These are phyloP conservation scores for Neolamprologus cancellatus DNA, from an alignment of 2,113 vertebrate genomes.

Conservation along the genomic window DNA sequence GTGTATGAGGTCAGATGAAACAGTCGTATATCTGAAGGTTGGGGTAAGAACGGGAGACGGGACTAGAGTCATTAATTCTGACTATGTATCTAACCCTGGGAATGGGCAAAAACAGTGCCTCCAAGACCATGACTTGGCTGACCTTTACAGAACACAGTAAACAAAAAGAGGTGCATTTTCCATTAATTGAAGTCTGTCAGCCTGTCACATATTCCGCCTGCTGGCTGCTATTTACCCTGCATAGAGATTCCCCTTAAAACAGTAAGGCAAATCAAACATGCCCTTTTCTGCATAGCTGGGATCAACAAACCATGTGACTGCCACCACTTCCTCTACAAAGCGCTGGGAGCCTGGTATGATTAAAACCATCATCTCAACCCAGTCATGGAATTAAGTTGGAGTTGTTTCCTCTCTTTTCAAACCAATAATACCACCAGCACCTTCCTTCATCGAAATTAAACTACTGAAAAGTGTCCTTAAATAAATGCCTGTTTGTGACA, in stretches of 20 bases:
- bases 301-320: conserved; percentile 64
- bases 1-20: conserved; percentile 83
- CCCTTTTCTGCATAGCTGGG: conserved; percentile 63
- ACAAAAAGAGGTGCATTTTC: conserved; percentile 87
- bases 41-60: conserved; percentile 54
- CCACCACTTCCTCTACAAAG: conserved; percentile 62
- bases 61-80: conserved; percentile 88
- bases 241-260: conserved; percentile 77
- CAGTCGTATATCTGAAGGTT: conserved; percentile 87
- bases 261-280: conserved; percentile 74
- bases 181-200: conserved; percentile 85
- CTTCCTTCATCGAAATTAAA: not conserved
- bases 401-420: conserved; percentile 7
- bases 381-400: conserved; percentile 46
- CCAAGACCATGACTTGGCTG: conserved; percentile 76
- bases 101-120: conserved; percentile 88
- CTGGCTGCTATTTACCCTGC: conserved; percentile 88
- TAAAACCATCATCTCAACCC: conserved; percentile 57
- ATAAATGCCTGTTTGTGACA: not conserved
- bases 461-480: not conserved
- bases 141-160: conserved; percentile 90
- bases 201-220: conserved; percentile 80
- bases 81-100: conserved; percentile 97
- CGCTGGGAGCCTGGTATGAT: conserved; percentile 43
- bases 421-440: conserved; percentile 19